A percentile compares a stretch with the other conserved stretches of the same genome.
phyloP scores from a whole-genome alignment of 2,113 vertebrate genomes.

The Candoia aspera region DNA sequence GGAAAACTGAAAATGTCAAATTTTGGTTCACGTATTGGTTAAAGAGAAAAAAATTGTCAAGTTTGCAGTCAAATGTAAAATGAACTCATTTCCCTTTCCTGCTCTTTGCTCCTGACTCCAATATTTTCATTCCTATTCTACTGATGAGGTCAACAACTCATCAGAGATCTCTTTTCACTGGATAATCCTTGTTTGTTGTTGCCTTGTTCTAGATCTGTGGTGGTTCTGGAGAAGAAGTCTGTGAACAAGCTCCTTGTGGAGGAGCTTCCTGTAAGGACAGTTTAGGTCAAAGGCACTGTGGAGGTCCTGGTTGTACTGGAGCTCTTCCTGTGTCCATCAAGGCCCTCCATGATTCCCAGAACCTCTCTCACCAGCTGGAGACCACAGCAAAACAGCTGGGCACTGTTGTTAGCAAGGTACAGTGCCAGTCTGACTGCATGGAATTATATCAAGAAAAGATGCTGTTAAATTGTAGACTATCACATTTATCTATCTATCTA shows the following conservation, averaged over 20 bases:
- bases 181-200: not conserved
- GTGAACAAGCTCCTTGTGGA: slow-evolving; percentile 72
- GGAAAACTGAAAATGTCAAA: not conserved
- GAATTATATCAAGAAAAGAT: not conserved
- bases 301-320: slow-evolving; percentile 75
- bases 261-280: slow-evolving; percentile 80
- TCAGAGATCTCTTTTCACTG: not conserved
- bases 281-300: slow-evolving; percentile 69
- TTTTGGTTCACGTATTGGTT: not conserved
- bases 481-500: no score
- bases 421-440: not conserved
- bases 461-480: not conserved
- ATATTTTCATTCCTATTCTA: not conserved
- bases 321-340: slow-evolving; percentile 70
- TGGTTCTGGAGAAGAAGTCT: slow-evolving; percentile 58
- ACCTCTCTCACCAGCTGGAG: slow-evolving; percentile 69
- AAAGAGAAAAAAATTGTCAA: not conserved
- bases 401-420: slow-evolving; percentile 76
- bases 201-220: slow-evolving; percentile 62
- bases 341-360: slow-evolving; percentile 64
- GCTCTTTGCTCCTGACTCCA: not conserved
- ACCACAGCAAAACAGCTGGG: slow-evolving; percentile 69
- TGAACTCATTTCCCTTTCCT: not conserved
- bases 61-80: not conserved
- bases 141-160: not conserved